A percentile compares a stretch with the other conserved stretches of the same genome.
These are phyloP conservation scores for Molossus molossus DNA, from an alignment of 2,797 vertebrate species.

Conservation along the genomic window DNA sequence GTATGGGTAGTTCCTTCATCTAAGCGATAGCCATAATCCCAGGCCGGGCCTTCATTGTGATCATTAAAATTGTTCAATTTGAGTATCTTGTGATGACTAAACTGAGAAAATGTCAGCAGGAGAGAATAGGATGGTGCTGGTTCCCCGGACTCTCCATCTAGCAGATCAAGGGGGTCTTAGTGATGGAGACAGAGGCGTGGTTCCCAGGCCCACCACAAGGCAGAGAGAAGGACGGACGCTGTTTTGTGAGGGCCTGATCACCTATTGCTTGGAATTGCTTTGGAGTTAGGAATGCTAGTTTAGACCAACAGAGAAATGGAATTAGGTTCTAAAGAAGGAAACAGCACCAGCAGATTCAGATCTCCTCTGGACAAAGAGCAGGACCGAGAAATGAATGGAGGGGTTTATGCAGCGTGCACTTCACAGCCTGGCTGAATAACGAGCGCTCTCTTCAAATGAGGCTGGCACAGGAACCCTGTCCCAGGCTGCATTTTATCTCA, in stretches of 20 bases:
- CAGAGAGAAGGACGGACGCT: slow-evolving; percentile 13
- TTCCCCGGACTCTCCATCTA: neutral
- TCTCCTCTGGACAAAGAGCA: slow-evolving; percentile 43
- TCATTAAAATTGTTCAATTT: neutral
- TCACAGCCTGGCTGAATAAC: slow-evolving; percentile 61
- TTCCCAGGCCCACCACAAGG: neutral
- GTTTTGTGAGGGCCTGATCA: neutral
- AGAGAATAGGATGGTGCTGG: neutral
- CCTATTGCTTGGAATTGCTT: neutral
- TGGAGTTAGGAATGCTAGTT: slow-evolving; percentile 42
- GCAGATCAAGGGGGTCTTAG: neutral
- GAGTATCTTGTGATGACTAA: neutral
- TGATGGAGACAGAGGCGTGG: neutral
- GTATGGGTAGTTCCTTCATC: neutral
- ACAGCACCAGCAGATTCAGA: slow-evolving; percentile 35
- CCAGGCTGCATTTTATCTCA: slow-evolving; percentile 30
- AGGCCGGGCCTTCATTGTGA: neutral
- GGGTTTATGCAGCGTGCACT: neutral
- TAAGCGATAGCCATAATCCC: neutral
- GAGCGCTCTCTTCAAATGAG: slow-evolving; percentile 52
- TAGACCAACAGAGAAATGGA: slow-evolving; percentile 23
- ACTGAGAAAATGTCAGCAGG: neutral
- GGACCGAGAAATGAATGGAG: neutral
- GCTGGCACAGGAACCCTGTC: slow-evolving; percentile 42
- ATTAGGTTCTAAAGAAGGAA: slow-evolving; percentile 68